Base-by-base conservation (phyloP, 2,113 vertebrate species). In the Corynorhinus townsendii region DNA sequence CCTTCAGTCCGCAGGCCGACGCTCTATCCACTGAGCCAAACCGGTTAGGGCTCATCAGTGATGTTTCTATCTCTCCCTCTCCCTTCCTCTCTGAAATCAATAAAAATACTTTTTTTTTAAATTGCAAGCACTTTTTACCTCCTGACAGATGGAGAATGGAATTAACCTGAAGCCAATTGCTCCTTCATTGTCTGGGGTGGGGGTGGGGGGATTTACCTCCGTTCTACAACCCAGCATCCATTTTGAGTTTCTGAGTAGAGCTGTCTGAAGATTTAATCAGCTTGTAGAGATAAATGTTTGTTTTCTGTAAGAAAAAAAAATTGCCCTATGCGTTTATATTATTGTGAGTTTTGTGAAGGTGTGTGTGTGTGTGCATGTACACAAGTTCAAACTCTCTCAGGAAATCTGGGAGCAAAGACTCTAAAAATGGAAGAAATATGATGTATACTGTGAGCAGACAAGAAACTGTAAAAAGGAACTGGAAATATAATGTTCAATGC, bases 91-190 rank as follows among this genome's bases (percentile, higher is more conserved):
- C 56, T 59, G 24, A 59, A 59, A 59, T 59, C 56, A 59, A 59
- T 59, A 26, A 59, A 59, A 59, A 59, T 26, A 59, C 22, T 11
- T 59, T 59, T 59, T 49, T 49, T 26, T 26, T 26, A 11, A 59
- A 59, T 59, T 59, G n/a, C 38, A 91, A 86, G 59, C 52, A 56
- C 80, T 89, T 93, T 68, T 68, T 86, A 83, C 81, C 62, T 95
- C 75, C 88, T 79, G 19, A 45, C 69, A 86, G 68, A 87, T n/a
- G 17, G 79, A 86, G 66, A 90, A 92, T 26, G 1, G 12, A 89
- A 75, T 85, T 93, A 85, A 47, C 5, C 54, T 77, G 83, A 89
- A 52, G 16, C 68, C 89, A 81, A 92, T 15, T n/a, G 6, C 38
- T 76, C 80, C 79, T 82, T 93, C 69, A 66, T 79, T 72, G 81